Conservation (phyloP, 2,797 vertebrate genomes). For the Vireo griseus region DNA sequence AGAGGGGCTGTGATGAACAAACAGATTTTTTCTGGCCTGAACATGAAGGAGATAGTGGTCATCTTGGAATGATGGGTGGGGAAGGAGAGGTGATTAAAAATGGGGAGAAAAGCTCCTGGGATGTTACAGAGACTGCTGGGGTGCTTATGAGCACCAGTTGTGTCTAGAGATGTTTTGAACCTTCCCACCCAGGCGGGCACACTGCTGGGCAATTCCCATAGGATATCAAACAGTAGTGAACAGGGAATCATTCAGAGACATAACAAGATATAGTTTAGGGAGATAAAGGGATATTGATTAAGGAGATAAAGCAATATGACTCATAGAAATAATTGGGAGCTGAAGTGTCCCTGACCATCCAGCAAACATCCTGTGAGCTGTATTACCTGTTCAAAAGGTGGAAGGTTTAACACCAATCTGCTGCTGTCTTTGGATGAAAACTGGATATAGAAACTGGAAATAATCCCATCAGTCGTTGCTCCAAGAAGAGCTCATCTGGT, state of each 20-base stretch:
- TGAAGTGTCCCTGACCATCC: background rate
- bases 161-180: background rate
- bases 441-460: background rate
- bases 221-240: background rate
- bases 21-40: background rate
- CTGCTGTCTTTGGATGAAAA: background rate
- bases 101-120: background rate
- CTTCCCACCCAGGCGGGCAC: background rate
- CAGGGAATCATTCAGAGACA: background rate
- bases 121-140: background rate
- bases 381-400: fast-evolving
- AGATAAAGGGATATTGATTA: background rate
- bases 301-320: background rate
- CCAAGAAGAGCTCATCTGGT: background rate
- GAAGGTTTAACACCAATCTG: no score
- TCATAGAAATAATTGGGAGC: background rate
- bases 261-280: background rate
- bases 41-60: background rate
- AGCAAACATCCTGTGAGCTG: fast-evolving
- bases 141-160: fast-evolving
- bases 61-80: no score
- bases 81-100: background rate
- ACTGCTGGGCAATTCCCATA: background rate
- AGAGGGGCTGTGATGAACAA: background rate
- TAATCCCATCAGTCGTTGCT: background rate